A percentile compares a stretch with the other conserved stretches of the same genome.
Evolutionary conservation across 2,888 invertebrate genomes (phyloP).

Genomic region (Hipparchia sbordonii): DNA sequence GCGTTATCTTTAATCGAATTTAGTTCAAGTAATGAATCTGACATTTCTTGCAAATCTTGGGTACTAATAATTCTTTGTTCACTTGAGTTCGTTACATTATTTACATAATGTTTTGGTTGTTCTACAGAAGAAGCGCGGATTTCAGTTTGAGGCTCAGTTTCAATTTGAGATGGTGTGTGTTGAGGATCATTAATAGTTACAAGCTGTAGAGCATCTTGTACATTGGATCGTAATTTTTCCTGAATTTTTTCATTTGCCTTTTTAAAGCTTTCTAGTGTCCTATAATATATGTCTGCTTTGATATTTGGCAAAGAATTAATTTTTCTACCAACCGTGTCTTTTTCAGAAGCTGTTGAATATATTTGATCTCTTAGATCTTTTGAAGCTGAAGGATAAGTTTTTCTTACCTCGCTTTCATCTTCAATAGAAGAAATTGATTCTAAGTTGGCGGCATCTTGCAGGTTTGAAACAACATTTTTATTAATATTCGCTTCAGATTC

Average conservation of each 20-base stretch:
- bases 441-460: background rate
- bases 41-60: slow-evolving; percentile 62
- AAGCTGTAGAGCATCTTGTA: slow-evolving; percentile 31
- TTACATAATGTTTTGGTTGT: background rate
- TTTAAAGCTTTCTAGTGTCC: slow-evolving; percentile 49
- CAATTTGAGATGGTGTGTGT: too few species aligned
- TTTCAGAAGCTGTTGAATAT: slow-evolving; percentile 8
- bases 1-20: slow-evolving; percentile 18
- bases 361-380: slow-evolving; percentile 4
- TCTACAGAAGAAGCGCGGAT: slow-evolving; percentile 8
- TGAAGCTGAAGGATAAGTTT: background rate
- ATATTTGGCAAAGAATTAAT: slow-evolving; percentile 45
- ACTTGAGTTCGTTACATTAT: slow-evolving; percentile 1
- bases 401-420: background rate
- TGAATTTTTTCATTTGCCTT: slow-evolving; percentile 37
- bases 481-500: slow-evolving; percentile 17
- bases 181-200: background rate
- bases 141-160: background rate
- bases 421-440: background rate
- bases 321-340: slow-evolving; percentile 14
- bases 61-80: slow-evolving; percentile 39
- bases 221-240: slow-evolving; percentile 32
- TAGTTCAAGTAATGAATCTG: slow-evolving; percentile 56
- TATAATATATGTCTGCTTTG: slow-evolving; percentile 47
- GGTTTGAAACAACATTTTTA: background rate